Evolutionary conservation across 2,888 invertebrate genomes (phyloP), one percentile per base, ranked within the genome.

Genomic region (Troglohyphantes excavatus): DNA sequence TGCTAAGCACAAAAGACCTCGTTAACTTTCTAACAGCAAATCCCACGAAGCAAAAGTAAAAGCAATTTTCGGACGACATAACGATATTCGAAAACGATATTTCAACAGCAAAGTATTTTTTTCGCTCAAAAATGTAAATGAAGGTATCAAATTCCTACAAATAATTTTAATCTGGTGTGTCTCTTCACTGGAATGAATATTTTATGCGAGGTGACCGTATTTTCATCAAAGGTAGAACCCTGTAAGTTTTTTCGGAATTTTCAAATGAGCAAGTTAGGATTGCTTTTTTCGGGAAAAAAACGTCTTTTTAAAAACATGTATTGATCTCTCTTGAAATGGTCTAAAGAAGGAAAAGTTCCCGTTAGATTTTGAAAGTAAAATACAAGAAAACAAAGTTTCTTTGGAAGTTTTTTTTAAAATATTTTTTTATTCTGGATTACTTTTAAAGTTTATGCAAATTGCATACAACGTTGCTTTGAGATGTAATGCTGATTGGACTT

Each of bases 51-150:
- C 33, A 33, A 6, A 3, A 33, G 33, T 19, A 33, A n/a, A 68
- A 19, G 27, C 17, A 23, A 26, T 70, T 29, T 68, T 17, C 3
- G 68, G n/a, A n/a, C 33, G 33, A 33, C 33, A 29, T 70, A 70
- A 70, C n/a, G 21, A 19, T 27, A 39, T 70, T 70, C 70, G 1
- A 19, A 21, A 39, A 33, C 33, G 29, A 19, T 33, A 65, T 65
- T 27, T 70, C 33, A 39, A 39, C 29, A 70, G 17, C 2, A 21
- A 70, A 33, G 29, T 70, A 70, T n/a, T 68, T 68, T 33, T 70
- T 70, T 65, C 26, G 21, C 13, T 33, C 13, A 17, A 39, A n/a
- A 39, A 70, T 70, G 70, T 33, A 70, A 70, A 70, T 70, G 70
- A 19, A 27, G 65, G 19, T 78, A 33, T 43, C 65, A 63, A 39